Base-by-base conservation (phyloP, 2,113 vertebrate species). In the Narcine bancroftii region DNA sequence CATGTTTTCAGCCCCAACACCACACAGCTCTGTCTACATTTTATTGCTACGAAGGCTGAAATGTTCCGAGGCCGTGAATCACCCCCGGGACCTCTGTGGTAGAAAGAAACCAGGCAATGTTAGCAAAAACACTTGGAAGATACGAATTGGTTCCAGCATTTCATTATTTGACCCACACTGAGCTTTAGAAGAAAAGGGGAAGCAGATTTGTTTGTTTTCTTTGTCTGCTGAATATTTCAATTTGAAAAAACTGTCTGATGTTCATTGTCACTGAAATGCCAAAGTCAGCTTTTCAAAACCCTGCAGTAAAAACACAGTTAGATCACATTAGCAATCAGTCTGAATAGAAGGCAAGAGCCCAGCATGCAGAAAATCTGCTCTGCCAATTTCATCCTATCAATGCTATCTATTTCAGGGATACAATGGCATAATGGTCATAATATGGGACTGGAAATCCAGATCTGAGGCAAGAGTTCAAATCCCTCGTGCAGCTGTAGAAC, bases 231-330 rank as follows among this genome's bases (percentile, higher is more conserved):
- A 63, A 39, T 6, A 63, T 87, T 87, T 60, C 81, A 87, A 60
- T 36, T 36, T 56, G 19, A 60, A 15, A 21, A 7, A 19, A 36
- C 33, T 56, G 53, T 19, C 53, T n/a, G 33, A 87, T 87, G 53
- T 87, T 6, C 81, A 63, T 60, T 63, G 53, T 39, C 33, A 21
- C 81, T 87, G 33, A 87, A 87, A n/a, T 87, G 53, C 15, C n/a
- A 36, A 87, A 87, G 53, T 53, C 81, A 56, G 53, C 33, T 60
- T 60, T 85, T 33, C 3, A 50, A 85, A 85, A 85, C 50, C 50
- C 81, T 85, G 53, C 53, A 85, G 53, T 87, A 17, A 87, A 87
- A 69, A 87, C 56, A 87, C 36, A 56, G 60, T 87, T 85, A 21
- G 33, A 87, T 87, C 81, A 60, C 81, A 63, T 87, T 87, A 36